These are phyloP conservation scores for Junonia oenone DNA, from an alignment of 2,888 invertebrate genomes.

Conservation along the genomic window DNA sequence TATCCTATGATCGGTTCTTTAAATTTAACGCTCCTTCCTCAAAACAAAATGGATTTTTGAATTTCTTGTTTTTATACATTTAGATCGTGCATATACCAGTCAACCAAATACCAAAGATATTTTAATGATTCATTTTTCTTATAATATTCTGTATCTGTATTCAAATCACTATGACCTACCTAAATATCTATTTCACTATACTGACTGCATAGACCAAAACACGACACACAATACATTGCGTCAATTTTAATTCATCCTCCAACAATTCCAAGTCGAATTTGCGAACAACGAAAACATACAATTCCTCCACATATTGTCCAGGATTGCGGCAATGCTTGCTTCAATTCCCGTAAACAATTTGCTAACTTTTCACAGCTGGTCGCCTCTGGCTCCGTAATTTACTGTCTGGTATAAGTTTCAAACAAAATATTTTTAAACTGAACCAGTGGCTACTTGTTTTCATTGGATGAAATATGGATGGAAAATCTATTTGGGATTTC, in stretches of 20 bases:
- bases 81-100: too few species aligned
- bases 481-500: neutral
- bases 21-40: too few species aligned
- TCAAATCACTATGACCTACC: too few species aligned
- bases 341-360: conserved; percentile 39
- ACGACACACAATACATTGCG: too few species aligned
- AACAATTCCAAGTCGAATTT: neutral
- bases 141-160: too few species aligned
- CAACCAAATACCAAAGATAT: too few species aligned
- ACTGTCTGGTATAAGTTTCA: conserved; percentile 15
- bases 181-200: too few species aligned
- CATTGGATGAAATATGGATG: neutral
- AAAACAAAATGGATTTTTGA: too few species aligned
- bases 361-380: conserved; percentile 41
- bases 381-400: conserved; percentile 24
- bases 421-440: conserved; percentile 12
- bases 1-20: too few species aligned
- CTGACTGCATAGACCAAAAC: too few species aligned
- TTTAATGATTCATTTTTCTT: too few species aligned
- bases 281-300: neutral
- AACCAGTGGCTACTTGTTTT: conserved; percentile 1
- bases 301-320: conserved; percentile 25
- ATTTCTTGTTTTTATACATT: too few species aligned
- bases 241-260: neutral
- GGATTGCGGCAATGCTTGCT: conserved; percentile 24